Evolutionary conservation across 2,797 vertebrate species (phyloP).

Genomic region (Gallirallus australis): DNA sequence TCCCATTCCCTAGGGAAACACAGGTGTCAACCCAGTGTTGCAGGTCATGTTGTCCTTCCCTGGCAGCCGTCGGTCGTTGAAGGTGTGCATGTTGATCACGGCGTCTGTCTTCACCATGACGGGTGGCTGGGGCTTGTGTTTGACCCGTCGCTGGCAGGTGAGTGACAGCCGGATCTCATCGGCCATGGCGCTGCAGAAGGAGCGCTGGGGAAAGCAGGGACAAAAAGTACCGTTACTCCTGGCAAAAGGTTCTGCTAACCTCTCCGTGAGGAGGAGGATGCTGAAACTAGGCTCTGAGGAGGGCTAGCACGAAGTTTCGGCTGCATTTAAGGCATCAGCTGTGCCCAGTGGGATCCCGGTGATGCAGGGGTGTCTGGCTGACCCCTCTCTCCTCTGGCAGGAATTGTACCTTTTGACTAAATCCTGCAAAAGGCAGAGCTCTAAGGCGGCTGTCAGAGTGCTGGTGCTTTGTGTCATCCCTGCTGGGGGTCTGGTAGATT

Average conservation of each 20-base stretch:
- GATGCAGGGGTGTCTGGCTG: neutral
- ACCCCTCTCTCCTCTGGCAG: neutral
- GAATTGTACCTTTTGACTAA: neutral
- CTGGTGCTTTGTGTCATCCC: neutral
- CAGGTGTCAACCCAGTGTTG: conserved; percentile 91
- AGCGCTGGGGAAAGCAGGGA: conserved; percentile 88
- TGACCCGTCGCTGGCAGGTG: conserved; percentile 96
- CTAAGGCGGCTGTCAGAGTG: fast-evolving
- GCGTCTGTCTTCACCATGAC: conserved; percentile 92
- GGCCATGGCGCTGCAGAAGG: conserved; percentile 96
- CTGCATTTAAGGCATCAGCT: neutral
- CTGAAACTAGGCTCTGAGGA: neutral
- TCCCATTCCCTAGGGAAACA: conserved; percentile 83
- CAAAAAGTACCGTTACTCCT: neutral
- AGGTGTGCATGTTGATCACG: conserved; percentile 99
- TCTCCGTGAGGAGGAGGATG: fast-evolving
- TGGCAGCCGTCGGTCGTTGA: conserved; percentile 96
- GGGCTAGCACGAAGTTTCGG: fast-evolving
- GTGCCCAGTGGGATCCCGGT: neutral
- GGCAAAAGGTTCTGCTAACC: neutral
- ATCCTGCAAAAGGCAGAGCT: neutral
- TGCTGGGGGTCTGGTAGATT: neutral
- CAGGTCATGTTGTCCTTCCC: conserved; percentile 97
- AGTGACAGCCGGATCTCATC: conserved; percentile 97
- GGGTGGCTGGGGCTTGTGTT: conserved; percentile 90